Conservation (phyloP, 2,113 vertebrate species). For the Micronycteris hirsuta region DNA sequence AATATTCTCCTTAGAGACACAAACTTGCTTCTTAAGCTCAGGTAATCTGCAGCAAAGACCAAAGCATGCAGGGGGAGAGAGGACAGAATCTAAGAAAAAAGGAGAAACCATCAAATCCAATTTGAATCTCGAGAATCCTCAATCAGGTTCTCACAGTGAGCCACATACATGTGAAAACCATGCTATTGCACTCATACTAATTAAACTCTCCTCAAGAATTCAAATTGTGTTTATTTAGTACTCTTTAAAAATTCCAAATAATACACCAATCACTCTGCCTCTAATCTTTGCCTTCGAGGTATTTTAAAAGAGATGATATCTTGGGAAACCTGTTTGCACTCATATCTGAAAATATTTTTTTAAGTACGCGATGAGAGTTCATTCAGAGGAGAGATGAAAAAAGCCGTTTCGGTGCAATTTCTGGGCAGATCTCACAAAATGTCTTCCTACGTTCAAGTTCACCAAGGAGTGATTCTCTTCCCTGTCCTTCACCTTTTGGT, state of each 20-base stretch:
- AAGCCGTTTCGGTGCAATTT: not conserved
- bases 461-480: slow-evolving; percentile 21
- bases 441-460: not conserved
- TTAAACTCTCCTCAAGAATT: not conserved
- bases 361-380: not conserved
- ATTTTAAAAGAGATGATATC: slow-evolving; percentile 3
- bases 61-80: not conserved
- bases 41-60: not conserved
- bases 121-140: not conserved
- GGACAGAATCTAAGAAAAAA: not conserved
- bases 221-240: not conserved
- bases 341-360: not conserved
- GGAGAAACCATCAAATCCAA: not conserved
- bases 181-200: not conserved
- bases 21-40: not conserved
- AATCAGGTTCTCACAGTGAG: not conserved
- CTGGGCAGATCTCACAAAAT: slow-evolving; percentile 12
- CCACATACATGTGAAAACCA: not conserved
- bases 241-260: not conserved
- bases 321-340: not conserved
- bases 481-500: slow-evolving; percentile 36
- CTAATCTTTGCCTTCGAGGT: not conserved
- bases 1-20: not conserved
- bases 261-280: not conserved
- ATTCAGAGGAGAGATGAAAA: not conserved